These are phyloP conservation scores for Geodia barretti DNA, from an alignment of 37 sponge, comb jelly and placozoan species.

Conservation along the genomic window DNA sequence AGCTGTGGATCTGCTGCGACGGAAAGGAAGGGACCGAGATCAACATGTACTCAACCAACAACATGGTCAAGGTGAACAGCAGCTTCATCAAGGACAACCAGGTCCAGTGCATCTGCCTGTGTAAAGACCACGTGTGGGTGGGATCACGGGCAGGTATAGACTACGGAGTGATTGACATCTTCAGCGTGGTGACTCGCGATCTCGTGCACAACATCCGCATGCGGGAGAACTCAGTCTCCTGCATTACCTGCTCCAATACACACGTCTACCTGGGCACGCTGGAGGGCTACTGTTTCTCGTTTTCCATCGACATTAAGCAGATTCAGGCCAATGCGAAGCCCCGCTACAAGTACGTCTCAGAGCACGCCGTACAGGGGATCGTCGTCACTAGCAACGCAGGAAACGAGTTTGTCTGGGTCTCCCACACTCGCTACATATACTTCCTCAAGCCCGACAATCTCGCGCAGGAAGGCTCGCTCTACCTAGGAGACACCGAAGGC, in stretches of 20 bases:
- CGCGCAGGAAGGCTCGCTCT: constrained; percentile 32
- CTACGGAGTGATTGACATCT: constrained; percentile 71
- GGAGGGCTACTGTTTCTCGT: constrained; percentile 72
- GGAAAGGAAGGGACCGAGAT: constrained; percentile 66
- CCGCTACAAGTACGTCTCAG: constrained; percentile 58
- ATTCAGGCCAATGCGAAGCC: constrained; percentile 42
- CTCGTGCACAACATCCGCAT: constrained; percentile 72
- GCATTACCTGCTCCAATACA: constrained; percentile 41
- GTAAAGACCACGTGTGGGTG: constrained; percentile 79
- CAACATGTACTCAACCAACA: constrained; percentile 61
- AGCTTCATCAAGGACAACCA: constrained; percentile 68
- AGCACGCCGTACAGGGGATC: constrained; percentile 59
- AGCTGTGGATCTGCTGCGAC: constrained; percentile 80
- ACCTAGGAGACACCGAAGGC: constrained; percentile 22
- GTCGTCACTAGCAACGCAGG: constrained; percentile 16
- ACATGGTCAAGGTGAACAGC: constrained; percentile 61
- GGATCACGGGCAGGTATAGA: constrained; percentile 73
- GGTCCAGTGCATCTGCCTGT: constrained; percentile 60
- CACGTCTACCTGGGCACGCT: constrained; percentile 70
- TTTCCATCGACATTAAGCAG: constrained; percentile 22
- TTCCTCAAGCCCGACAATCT: constrained; percentile 62
- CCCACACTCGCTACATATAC: constrained; percentile 63
- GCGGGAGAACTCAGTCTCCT: constrained; percentile 74
- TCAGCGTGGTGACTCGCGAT: constrained; percentile 36
- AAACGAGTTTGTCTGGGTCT: constrained; percentile 59